These are phyloP conservation scores for Sarcophaga carnaria DNA, from an alignment of 2,888 invertebrate species.

Conservation along the genomic window DNA sequence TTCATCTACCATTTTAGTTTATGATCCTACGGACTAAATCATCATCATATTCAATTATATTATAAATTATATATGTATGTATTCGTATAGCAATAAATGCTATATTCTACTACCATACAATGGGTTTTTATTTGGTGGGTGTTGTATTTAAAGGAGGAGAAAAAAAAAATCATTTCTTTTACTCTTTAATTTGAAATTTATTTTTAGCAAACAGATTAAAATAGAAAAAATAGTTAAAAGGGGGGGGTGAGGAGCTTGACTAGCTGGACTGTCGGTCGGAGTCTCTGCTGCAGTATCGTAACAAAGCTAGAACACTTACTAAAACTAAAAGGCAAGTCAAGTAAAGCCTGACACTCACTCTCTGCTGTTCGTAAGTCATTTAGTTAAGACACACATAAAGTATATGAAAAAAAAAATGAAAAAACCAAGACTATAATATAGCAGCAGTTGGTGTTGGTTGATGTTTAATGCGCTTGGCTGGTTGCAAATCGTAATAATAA, in stretches of 20 bases:
- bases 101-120: not conserved
- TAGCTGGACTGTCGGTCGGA: too few species aligned
- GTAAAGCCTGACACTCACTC: too few species aligned
- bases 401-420: not conserved
- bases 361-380: too few species aligned
- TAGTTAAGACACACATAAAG: not conserved
- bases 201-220: constrained; percentile 56
- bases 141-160: not conserved
- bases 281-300: constrained; percentile 46
- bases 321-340: constrained; percentile 12
- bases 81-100: too few species aligned
- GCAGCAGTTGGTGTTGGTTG: constrained; percentile 33
- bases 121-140: constrained; percentile 39
- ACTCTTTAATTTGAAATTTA: constrained; percentile 38
- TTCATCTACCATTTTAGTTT: too few species aligned
- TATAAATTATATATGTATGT: too few species aligned
- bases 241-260: too few species aligned
- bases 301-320: not conserved
- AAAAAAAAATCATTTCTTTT: not conserved
- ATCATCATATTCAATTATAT: too few species aligned
- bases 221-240: constrained; percentile 13
- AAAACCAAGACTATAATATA: constrained; percentile 21
- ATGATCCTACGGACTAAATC: too few species aligned
- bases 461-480: constrained; percentile 17
- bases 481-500: constrained; percentile 17